Percentiles rank a stretch among this genome's conserved stretches.
These are phyloP conservation scores for Bruchidius siliquastri DNA, from an alignment of 2,888 invertebrate genomes.

Conservation along the genomic window DNA sequence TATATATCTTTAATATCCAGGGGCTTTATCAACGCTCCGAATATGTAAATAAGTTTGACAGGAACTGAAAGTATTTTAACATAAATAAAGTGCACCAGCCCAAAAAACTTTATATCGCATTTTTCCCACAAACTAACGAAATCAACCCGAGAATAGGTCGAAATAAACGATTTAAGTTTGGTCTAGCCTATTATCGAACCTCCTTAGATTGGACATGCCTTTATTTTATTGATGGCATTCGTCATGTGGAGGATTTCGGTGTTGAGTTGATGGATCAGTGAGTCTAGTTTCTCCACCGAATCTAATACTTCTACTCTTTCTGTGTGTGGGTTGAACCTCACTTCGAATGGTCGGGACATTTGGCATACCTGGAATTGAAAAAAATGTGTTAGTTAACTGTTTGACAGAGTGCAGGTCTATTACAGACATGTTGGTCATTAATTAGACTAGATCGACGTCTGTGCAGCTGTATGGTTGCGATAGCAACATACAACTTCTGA, in stretches of 20 bases:
- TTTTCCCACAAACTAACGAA: not conserved
- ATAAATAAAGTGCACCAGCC: not conserved
- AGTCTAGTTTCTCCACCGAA: conserved; percentile 82
- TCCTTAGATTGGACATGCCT: conserved; percentile 43
- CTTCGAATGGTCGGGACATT: conserved; percentile 95
- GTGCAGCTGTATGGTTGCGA: no score
- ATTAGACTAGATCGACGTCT: no score
- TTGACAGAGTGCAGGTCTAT: no score
- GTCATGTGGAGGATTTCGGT: conserved; percentile 83
- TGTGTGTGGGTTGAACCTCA: conserved; percentile 97
- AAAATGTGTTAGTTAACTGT: not conserved
- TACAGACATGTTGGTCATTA: no score
- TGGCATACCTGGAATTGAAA: conserved; percentile 53
- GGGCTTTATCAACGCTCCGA: no score
- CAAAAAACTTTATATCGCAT: not conserved
- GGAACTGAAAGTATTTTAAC: not conserved
- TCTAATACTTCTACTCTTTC: conserved; percentile 93
- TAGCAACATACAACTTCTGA: no score
- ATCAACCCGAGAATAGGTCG: not conserved
- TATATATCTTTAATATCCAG: no score
- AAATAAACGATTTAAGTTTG: not conserved
- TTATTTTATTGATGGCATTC: conserved; percentile 83
- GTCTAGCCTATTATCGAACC: not conserved
- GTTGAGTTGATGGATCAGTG: conserved; percentile 77
- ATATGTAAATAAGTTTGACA: no score